Conservation (phyloP, 2,888 invertebrate species). For the Agrochola macilenta region DNA sequence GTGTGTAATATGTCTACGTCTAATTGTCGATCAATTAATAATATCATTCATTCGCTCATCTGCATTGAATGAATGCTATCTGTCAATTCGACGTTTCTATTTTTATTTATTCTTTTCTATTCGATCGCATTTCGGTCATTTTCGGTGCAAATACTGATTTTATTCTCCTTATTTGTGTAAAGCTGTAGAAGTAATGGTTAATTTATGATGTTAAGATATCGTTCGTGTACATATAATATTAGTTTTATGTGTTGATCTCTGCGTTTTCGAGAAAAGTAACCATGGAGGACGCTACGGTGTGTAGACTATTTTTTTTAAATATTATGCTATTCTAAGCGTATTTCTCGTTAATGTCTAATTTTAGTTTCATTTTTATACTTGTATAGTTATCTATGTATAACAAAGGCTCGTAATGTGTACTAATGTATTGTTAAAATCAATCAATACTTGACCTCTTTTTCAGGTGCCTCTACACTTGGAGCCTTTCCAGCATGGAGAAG, state of each 20-base stretch:
- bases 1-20: too few species aligned
- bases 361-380: too few species aligned
- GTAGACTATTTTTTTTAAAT: conserved; percentile 39
- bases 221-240: neutral
- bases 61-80: too few species aligned
- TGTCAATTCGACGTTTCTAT: conserved; percentile 2
- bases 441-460: conserved; percentile 60
- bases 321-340: too few species aligned
- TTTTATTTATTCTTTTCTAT: too few species aligned
- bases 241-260: conserved; percentile 29
- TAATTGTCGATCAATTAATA: neutral
- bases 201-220: conserved; percentile 48
- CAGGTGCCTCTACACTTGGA: conserved; percentile 90
- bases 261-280: conserved; percentile 9
- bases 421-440: conserved; percentile 1
- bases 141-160: neutral
- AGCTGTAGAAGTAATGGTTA: conserved; percentile 22
- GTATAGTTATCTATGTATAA: neutral
- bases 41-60: neutral
- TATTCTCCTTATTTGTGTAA: neutral
- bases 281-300: conserved; percentile 81
- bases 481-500: conserved; percentile 88
- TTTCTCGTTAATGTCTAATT: neutral
- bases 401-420: neutral
- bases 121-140: neutral